Evolutionary conservation across 2,888 invertebrate genomes (phyloP).

Genomic region (Drosophila colorata): DNA sequence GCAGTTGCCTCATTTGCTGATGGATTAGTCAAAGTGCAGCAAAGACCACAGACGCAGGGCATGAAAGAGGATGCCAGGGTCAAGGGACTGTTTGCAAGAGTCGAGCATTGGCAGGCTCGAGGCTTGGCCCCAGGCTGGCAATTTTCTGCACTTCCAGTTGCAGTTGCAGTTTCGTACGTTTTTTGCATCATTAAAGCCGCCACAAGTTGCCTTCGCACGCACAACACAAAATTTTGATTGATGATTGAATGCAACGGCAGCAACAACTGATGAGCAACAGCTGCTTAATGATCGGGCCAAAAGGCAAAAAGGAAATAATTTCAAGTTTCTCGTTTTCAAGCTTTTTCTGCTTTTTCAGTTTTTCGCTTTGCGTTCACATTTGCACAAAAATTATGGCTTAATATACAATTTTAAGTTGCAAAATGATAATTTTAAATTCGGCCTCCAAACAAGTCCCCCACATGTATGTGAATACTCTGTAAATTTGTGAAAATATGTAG

Average conservation of each 20-base stretch:
- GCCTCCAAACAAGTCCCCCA: slow-evolving; percentile 6
- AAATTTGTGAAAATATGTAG: too few species aligned
- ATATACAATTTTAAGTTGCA: slow-evolving; percentile 6
- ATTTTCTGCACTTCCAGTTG: slow-evolving; percentile 48
- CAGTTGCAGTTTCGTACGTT: slow-evolving; percentile 42
- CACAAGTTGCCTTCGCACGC: slow-evolving; percentile 68
- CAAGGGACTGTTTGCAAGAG: slow-evolving; percentile 36
- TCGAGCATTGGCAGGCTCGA: slow-evolving; percentile 1
- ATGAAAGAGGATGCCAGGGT: slow-evolving; percentile 19
- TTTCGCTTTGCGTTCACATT: slow-evolving; percentile 8
- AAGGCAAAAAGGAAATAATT: slow-evolving; percentile 50
- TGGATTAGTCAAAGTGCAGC: slow-evolving; percentile 79
- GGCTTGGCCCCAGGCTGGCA: slow-evolving; percentile 34
- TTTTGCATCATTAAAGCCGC: slow-evolving; percentile 62
- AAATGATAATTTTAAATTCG: slow-evolving; percentile 16
- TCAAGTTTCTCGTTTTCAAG: slow-evolving; percentile 30
- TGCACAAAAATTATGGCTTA: slow-evolving; percentile 4
- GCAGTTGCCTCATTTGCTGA: slow-evolving; percentile 76
- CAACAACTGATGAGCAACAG: slow-evolving; percentile 65
- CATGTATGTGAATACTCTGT: background rate
- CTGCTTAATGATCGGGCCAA: slow-evolving; percentile 74
- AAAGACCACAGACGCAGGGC: slow-evolving; percentile 28
- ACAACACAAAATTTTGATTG: slow-evolving; percentile 77
- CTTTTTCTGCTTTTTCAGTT: slow-evolving; percentile 2
- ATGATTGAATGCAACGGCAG: slow-evolving; percentile 73